Base-by-base conservation (phyloP, 1,140 invertebrate genomes). In the Papilio glaucus region DNA sequence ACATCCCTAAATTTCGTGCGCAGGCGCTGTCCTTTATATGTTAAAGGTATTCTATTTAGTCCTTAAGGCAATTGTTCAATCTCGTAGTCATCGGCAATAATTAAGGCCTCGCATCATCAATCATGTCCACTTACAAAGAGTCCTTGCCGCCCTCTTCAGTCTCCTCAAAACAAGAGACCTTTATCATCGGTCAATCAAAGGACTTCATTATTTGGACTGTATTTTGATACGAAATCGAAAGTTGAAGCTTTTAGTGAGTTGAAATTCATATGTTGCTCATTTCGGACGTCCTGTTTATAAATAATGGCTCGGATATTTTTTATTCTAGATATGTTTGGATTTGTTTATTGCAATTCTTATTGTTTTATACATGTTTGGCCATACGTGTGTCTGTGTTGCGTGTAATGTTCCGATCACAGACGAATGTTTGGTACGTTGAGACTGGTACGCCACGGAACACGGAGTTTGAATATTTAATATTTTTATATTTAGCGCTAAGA, bases 401-500 rank as follows among this genome's bases (percentile, higher is more conserved):
- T 49, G 45, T 45, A 21, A 12, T n/a, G n/a, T n/a, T 12, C 15
- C n/a, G 18, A 9, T 21, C 29, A 33, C 29, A 57, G 18, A 24
- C 13, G 24, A 74, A 65, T 71, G 80, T 74, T 78, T 71, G 78
- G 79, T 67, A 77, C 67, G 77, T 65, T 75, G 69, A 72, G 75
- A 76, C 33, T 80, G 80, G 76, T 49, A 74, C 75, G 69, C 37
- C 73, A 67, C n/a, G n/a, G n/a, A n/a, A 62, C 73, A 75, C 62
- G 80, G 61, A 74, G 76, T 69, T 49, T 18, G 81, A 77, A 88
- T 87, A 85, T 91, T 91, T 89, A 84, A 91, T 91, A 91, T 91
- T 91, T 91, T 91, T 91, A 85, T 91, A 91, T 90, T 81, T 91
- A 90, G 84, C n/a, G 41, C 6, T 89, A 89, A 91, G 87, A 72